These are phyloP conservation scores for Phrynocephalus forsythii DNA, from an alignment of 2,797 vertebrate species.

Conservation along the genomic window DNA sequence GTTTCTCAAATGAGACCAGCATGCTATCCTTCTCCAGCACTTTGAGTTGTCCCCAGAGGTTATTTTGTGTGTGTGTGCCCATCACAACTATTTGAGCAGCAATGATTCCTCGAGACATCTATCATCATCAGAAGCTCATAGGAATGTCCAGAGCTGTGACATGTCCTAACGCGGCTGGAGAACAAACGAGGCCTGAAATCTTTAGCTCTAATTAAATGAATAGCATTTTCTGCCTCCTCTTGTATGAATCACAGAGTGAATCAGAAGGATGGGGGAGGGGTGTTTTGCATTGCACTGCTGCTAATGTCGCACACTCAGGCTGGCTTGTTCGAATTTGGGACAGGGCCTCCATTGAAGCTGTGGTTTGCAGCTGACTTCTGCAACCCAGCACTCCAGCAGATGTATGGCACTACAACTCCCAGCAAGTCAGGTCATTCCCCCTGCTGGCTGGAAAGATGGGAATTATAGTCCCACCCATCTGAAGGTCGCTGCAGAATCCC, in stretches of 20 bases:
- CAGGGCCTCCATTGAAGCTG: neutral
- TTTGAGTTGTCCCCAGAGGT: neutral
- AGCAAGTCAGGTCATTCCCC: too few relatives aligned
- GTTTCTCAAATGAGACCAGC: neutral
- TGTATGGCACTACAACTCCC: too few relatives aligned
- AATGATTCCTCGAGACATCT: constrained; percentile 9
- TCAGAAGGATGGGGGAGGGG: neutral
- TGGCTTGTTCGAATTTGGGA: neutral
- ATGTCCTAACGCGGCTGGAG: constrained; percentile 14
- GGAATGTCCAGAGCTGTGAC: constrained; percentile 11
- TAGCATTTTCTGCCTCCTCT: constrained; percentile 23
- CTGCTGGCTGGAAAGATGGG: too few relatives aligned
- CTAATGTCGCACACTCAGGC: neutral
- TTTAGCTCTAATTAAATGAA: constrained; percentile 38
- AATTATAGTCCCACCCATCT: too few relatives aligned
- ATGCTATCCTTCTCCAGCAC: neutral
- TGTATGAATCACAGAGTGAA: constrained; percentile 25
- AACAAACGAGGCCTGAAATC: constrained; percentile 38
- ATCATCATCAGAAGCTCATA: neutral
- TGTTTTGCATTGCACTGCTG: neutral
- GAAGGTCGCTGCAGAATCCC: too few relatives aligned
- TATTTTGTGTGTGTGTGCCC: neutral
- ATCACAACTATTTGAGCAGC: neutral
- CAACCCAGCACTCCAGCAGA: neutral
- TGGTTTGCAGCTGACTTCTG: neutral